These are phyloP conservation scores for Ailuropoda melanoleuca DNA, from an alignment of 2,113 vertebrate genomes.

Conservation along the genomic window DNA sequence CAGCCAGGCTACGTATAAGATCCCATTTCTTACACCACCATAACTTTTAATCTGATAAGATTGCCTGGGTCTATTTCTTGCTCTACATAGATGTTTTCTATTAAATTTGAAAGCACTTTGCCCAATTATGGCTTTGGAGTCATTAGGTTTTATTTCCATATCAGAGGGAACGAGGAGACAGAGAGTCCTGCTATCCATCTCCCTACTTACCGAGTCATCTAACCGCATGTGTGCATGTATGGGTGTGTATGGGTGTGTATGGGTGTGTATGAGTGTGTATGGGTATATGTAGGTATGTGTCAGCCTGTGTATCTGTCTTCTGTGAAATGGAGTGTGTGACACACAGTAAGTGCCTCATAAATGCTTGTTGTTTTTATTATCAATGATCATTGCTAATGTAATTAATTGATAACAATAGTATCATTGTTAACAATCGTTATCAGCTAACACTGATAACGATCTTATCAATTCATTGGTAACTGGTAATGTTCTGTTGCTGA, in stretches of 20 bases:
- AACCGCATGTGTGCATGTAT: rapidly evolving
- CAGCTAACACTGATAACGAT: neutral
- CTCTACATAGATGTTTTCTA: neutral
- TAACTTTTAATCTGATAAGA: neutral
- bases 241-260: too few relatives aligned
- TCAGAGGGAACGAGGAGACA: neutral
- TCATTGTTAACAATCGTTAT: neutral
- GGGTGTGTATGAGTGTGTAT: too few relatives aligned
- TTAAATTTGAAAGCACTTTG: neutral
- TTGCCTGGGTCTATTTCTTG: neutral
- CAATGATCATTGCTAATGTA: neutral
- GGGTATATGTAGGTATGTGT: too few relatives aligned
- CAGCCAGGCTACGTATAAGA: neutral
- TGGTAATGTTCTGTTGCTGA: neutral
- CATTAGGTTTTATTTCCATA: slow-evolving; percentile 7
- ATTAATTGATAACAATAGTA: neutral
- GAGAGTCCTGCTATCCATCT: neutral
- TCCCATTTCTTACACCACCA: neutral
- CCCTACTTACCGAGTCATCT: too few relatives aligned
- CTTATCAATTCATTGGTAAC: neutral
- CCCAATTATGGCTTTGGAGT: neutral
- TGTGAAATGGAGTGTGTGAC: neutral
- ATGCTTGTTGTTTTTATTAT: neutral
- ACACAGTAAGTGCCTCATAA: neutral
- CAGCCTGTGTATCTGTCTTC: neutral